Percentiles rank a stretch among this genome's conserved stretches.
phyloP scores from a whole-genome alignment of 2,888 invertebrate genomes.

The Neoascia interrupta region DNA sequence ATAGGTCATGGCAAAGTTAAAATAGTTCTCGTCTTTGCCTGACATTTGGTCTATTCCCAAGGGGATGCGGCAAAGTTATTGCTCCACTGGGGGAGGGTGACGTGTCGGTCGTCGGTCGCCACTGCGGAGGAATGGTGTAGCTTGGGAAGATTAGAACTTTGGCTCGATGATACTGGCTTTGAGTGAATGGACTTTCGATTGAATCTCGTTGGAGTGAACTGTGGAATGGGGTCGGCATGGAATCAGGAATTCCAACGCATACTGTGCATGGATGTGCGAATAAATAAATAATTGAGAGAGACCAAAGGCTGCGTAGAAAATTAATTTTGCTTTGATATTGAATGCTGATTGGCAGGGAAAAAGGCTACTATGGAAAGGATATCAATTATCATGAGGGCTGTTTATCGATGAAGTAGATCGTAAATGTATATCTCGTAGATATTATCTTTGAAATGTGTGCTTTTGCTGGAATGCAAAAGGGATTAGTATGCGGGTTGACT shows the following conservation, averaged over 20 bases:
- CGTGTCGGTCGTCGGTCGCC: no score
- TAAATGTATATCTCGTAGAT: no score
- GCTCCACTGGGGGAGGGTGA: slow-evolving; percentile 35
- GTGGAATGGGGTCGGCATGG: background rate
- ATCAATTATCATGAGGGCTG: slow-evolving; percentile 43
- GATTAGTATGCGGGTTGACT: no score
- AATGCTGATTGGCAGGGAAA: slow-evolving; percentile 47
- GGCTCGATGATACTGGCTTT: background rate
- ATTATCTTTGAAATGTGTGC: no score
- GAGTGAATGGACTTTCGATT: background rate
- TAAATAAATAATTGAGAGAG: background rate
- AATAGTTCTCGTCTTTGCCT: slow-evolving; percentile 12
- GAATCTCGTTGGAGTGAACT: background rate
- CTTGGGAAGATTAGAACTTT: slow-evolving; percentile 1
- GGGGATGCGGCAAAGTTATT: slow-evolving; percentile 25
- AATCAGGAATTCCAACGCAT: background rate
- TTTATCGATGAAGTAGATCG: no score
- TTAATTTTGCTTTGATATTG: slow-evolving; percentile 39
- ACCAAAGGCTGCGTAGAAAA: slow-evolving; percentile 23
- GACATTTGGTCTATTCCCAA: slow-evolving; percentile 11
- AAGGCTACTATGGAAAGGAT: slow-evolving; percentile 23
- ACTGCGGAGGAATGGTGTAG: background rate
- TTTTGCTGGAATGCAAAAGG: no score
- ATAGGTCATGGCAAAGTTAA: slow-evolving; percentile 48
- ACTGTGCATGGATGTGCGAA: background rate